Base-by-base conservation (phyloP, 2,113 vertebrate genomes). In the Chascanopsetta lugubris region DNA sequence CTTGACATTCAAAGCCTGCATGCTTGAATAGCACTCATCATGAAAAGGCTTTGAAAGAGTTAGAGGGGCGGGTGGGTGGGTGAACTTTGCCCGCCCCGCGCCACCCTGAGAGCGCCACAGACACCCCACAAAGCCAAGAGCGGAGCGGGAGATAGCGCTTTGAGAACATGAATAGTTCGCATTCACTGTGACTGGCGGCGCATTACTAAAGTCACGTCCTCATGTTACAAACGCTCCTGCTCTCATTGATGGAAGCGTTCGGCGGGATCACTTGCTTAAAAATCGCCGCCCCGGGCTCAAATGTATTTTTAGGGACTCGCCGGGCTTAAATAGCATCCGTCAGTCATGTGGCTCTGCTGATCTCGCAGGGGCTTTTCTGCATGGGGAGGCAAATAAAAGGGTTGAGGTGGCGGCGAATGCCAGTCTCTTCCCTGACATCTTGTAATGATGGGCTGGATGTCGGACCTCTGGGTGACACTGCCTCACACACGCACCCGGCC, bases 221-320 rank as follows among this genome's bases (percentile, higher is more conserved):
- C 81, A 56, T 66, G 69, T 89, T 82, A 81, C 80, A 76, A 74
- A 73, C 40, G 58, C 42, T 64, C 72, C 72, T 82, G 53, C 64
- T 81, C 65, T 75, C 56, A 78, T 73, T 86, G 83, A 85, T 62
- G 61, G 80, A 84, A 69, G 42, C 46, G 62, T 69, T 81, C 53
- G 59, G 62, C 10, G 36, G 61, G 74, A 79, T 68, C 71, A 32
- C 8, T 68, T 54, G 42, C 48, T 77, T 68, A 60, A 72, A 76
- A 82, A 79, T 50, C 69, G 54, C 59, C 12, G 72, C 50, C 77
- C 1, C 42, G 2, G 60, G 81, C 30, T 3, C 61, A 74, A 55
- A 84, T 82, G 72, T 86, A 82, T 87, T 83, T 85, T 83, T 75
- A 80, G 76, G 48, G 61, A 56, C 65, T 77, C 47, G 17, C 55